Conservation (phyloP, 2,888 invertebrate genomes). For the Papilio demoleus region DNA sequence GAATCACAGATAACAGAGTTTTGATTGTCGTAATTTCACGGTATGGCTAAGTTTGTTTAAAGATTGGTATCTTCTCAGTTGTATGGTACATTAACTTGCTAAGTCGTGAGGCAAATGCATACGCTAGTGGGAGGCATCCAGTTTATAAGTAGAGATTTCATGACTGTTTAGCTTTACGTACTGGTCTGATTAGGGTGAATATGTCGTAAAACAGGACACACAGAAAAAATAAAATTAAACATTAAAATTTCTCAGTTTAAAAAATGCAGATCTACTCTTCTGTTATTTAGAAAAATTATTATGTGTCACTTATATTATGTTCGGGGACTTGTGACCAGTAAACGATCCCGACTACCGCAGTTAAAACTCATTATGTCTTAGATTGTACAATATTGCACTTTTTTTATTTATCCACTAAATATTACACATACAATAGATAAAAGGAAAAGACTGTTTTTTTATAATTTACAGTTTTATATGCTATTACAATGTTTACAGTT, state of each 20-base stretch:
- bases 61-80: conserved; percentile 1
- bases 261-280: too few species aligned
- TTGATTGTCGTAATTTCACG: not conserved
- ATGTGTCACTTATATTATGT: too few species aligned
- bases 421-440: too few species aligned
- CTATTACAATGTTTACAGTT: too few species aligned
- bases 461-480: too few species aligned
- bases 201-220: not conserved
- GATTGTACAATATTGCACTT: too few species aligned
- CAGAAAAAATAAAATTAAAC: not conserved
- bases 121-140: conserved; percentile 4
- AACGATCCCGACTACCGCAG: too few species aligned
- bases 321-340: too few species aligned
- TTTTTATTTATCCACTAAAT: too few species aligned
- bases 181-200: not conserved
- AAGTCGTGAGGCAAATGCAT: not conserved
- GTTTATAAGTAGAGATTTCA: conserved; percentile 29
- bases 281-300: too few species aligned
- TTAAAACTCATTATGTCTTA: too few species aligned
- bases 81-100: not conserved
- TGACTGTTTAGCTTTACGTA: conserved; percentile 4
- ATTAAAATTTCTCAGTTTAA: not conserved
- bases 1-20: not conserved
- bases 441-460: too few species aligned
- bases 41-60: not conserved